Evolutionary conservation across 92 coral and sea anemone species (phyloP).

Genomic region (Epizoanthus ramosus): DNA sequence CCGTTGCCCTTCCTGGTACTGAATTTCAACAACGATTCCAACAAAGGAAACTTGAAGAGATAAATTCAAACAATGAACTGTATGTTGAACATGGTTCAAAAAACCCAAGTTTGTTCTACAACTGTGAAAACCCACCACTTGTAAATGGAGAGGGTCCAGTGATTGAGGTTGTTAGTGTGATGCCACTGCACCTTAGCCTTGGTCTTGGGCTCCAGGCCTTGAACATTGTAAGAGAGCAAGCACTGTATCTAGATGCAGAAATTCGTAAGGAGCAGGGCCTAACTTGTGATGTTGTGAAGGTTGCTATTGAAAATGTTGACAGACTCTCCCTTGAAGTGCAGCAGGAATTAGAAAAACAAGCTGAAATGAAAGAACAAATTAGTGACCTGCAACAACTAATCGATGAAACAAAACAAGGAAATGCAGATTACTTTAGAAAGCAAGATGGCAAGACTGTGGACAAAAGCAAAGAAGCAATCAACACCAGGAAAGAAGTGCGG

Average conservation of each 20-base stretch:
- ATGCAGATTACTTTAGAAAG: neutral
- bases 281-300: neutral
- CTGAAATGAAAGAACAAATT: neutral
- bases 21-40: neutral
- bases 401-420: neutral
- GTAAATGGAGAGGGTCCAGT: neutral
- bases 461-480: neutral
- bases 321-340: neutral
- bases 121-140: neutral
- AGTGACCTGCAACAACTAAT: neutral
- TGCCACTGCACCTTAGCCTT: conserved; percentile 1
- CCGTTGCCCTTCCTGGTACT: neutral
- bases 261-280: neutral
- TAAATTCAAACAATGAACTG: neutral
- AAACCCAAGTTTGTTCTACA: neutral
- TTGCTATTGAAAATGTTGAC: neutral
- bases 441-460: neutral
- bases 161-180: neutral
- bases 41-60: neutral
- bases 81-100: neutral
- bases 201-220: neutral
- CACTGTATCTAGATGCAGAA: neutral
- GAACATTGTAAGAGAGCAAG: neutral
- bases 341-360: too few species aligned
- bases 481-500: neutral